A percentile compares a stretch with the other conserved stretches of the same genome.
These are phyloP conservation scores for Hafferia zeledoni DNA, from an alignment of 2,797 vertebrate species.

Conservation along the genomic window DNA sequence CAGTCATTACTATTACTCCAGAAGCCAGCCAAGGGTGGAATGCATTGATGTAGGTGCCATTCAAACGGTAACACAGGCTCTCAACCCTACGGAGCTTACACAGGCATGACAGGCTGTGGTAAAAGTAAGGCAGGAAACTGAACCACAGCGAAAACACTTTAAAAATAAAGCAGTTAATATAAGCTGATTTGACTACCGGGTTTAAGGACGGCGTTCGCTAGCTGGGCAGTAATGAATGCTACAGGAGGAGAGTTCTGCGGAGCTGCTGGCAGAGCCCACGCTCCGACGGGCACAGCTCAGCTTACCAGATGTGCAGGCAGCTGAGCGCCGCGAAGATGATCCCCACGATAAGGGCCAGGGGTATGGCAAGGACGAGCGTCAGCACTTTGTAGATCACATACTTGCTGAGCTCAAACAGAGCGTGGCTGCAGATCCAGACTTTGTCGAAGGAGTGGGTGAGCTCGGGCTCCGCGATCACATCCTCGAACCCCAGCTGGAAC, in stretches of 20 bases:
- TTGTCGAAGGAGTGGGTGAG: constrained; percentile 90
- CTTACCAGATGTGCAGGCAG: constrained; percentile 95
- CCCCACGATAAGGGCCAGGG: constrained; percentile 87
- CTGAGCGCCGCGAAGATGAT: constrained; percentile 88
- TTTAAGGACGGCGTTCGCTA: rapidly evolving
- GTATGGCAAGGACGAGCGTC: constrained; percentile 87
- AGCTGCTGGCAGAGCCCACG: not conserved
- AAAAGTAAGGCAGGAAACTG: not conserved
- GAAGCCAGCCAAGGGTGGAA: not conserved
- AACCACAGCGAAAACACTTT: not conserved
- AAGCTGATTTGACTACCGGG: not conserved
- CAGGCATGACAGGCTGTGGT: not conserved
- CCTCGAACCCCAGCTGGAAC: constrained; percentile 88
- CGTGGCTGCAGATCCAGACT: constrained; percentile 94
- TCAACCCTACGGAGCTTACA: not conserved
- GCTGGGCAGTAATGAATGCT: rapidly evolving
- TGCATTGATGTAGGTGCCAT: not conserved
- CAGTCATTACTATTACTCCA: not conserved
- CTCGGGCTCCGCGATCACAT: constrained; percentile 90
- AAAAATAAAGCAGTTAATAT: not conserved
- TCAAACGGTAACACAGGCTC: not conserved
- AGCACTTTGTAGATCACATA: constrained; percentile 89
- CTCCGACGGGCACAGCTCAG: not conserved
- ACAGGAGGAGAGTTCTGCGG: not conserved
- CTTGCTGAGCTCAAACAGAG: constrained; percentile 89